Percentiles rank a stretch among this genome's conserved stretches.
Evolutionary conservation across 2,113 vertebrate genomes (phyloP).

Genomic region (Zosterops pallidus): DNA sequence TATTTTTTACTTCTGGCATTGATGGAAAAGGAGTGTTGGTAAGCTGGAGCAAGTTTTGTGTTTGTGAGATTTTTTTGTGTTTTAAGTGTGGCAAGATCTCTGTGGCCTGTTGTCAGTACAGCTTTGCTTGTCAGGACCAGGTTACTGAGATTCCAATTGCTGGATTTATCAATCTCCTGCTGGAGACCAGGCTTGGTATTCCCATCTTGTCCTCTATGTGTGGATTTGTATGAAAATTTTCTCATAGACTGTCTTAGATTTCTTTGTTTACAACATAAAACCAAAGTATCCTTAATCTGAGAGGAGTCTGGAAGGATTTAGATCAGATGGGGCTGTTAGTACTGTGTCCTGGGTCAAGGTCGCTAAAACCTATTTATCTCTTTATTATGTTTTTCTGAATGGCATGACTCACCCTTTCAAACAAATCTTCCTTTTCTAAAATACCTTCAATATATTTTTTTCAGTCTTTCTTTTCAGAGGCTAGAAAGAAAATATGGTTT

Average conservation of each 20-base stretch:
- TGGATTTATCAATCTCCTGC: not conserved
- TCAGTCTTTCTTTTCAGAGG: not conserved
- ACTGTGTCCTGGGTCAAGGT: not conserved
- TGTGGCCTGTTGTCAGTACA: not conserved
- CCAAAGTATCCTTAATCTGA: not conserved
- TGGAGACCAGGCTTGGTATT: not conserved
- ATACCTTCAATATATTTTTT: not conserved
- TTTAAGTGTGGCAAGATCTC: not conserved
- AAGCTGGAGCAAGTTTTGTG: not conserved
- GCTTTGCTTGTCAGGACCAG: not conserved
- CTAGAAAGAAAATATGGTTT: not conserved
- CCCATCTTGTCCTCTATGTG: not conserved
- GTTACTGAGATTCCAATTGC: not conserved
- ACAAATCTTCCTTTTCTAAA: not conserved
- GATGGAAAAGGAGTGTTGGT: not conserved
- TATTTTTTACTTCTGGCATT: not conserved
- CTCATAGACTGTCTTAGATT: not conserved
- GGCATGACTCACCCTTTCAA: not conserved
- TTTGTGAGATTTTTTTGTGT: not conserved
- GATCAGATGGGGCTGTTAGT: not conserved
- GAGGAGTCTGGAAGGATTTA: not conserved
- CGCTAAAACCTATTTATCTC: not conserved
- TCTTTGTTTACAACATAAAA: not conserved
- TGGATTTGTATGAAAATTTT: not conserved
- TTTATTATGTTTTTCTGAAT: not conserved